A percentile compares a stretch with the other conserved stretches of the same genome.
These are phyloP conservation scores for Hydropsyche betteni DNA, from an alignment of 2,888 invertebrate species.

Conservation along the genomic window DNA sequence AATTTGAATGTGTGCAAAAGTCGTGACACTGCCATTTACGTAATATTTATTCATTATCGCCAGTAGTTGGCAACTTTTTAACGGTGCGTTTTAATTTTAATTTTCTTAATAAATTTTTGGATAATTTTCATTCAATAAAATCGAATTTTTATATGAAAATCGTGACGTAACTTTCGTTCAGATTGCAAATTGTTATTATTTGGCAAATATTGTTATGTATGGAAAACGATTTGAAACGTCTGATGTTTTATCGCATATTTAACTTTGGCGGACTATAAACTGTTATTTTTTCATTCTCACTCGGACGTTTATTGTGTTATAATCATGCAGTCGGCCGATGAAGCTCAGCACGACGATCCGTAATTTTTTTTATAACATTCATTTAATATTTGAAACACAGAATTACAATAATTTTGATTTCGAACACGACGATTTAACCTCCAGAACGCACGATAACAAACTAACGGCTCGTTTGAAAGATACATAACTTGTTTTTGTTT, in stretches of 20 bases:
- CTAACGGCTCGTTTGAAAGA: too few relatives aligned
- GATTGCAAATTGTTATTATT: too few relatives aligned
- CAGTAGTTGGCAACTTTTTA: neutral
- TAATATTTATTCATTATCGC: neutral
- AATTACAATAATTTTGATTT: too few relatives aligned
- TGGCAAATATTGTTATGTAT: too few relatives aligned
- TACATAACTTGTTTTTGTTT: too few relatives aligned
- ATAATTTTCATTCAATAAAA: too few relatives aligned
- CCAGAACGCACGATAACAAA: too few relatives aligned
- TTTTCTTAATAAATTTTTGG: too few relatives aligned
- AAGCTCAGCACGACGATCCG: neutral
- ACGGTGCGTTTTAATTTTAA: neutral
- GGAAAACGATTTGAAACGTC: neutral
- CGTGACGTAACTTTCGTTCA: too few relatives aligned
- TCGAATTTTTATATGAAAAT: too few relatives aligned
- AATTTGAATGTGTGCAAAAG: slow-evolving; percentile 8
- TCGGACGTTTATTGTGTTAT: neutral
- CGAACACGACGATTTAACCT: too few relatives aligned
- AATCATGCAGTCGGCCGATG: slow-evolving; percentile 1
- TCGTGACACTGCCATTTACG: slow-evolving; percentile 8
- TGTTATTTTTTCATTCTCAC: neutral
- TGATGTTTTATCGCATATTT: slow-evolving; percentile 14
- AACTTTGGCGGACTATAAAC: neutral
- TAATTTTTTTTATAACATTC: neutral
- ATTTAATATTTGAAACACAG: too few relatives aligned